Evolutionary conservation across 1,140 invertebrate genomes (phyloP).

Genomic region (Drepana arcuata): DNA sequence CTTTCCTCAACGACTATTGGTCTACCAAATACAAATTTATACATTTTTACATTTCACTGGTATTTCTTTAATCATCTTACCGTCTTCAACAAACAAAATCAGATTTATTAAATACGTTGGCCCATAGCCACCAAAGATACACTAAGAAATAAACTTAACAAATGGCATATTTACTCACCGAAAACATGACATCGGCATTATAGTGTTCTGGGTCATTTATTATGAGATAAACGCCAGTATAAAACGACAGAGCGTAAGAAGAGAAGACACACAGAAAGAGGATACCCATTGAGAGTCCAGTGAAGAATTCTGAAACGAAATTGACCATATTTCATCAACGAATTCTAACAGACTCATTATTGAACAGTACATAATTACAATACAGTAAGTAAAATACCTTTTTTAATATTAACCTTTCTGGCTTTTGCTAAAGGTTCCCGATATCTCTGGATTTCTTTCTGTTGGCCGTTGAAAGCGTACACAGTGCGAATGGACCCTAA

Average conservation of each 20-base stretch:
- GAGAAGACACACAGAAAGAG: slow-evolving; percentile 18
- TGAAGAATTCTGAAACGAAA: slow-evolving; percentile 21
- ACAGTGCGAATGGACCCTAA: slow-evolving; percentile 83
- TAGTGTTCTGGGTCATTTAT: slow-evolving; percentile 21
- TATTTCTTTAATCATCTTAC: too few relatives aligned
- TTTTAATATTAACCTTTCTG: slow-evolving; percentile 75
- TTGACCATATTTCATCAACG: not conserved
- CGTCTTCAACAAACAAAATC: too few relatives aligned
- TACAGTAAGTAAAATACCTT: slow-evolving; percentile 39
- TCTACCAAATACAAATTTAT: too few relatives aligned
- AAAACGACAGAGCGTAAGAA: slow-evolving; percentile 23
- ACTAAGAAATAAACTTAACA: too few relatives aligned
- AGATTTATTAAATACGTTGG: too few relatives aligned
- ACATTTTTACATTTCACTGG: too few relatives aligned
- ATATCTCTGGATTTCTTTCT: slow-evolving; percentile 78
- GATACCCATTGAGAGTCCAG: slow-evolving; percentile 21
- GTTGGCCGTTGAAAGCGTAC: slow-evolving; percentile 83
- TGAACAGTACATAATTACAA: not conserved
- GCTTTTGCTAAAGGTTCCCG: slow-evolving; percentile 73
- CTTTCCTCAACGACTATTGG: too few relatives aligned
- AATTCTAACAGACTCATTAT: not conserved
- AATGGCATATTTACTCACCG: slow-evolving; percentile 14
- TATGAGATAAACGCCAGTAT: slow-evolving; percentile 19
- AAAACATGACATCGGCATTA: slow-evolving; percentile 25
- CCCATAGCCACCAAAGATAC: too few relatives aligned